Conservation (phyloP, 2,113 vertebrate genomes). For the Willisornis vidua region DNA sequence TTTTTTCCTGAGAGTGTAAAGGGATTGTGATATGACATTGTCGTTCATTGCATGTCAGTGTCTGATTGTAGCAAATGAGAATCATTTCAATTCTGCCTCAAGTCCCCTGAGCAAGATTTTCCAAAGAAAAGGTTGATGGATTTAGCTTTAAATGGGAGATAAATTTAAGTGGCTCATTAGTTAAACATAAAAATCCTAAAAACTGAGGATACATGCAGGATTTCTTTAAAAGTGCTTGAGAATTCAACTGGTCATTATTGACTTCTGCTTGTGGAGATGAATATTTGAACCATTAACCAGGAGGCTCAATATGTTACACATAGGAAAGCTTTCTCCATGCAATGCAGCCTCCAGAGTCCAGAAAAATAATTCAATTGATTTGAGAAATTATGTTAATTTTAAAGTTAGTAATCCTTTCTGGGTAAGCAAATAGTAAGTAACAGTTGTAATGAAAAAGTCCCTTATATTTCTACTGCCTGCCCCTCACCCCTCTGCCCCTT, state of each 20-base stretch:
- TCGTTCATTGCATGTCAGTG: background rate
- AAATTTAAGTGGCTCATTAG: background rate
- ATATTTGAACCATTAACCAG: background rate
- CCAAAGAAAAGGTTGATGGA: background rate
- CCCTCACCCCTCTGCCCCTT: fast-evolving
- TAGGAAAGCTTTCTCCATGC: background rate
- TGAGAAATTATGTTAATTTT: too few relatives aligned
- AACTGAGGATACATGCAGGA: background rate
- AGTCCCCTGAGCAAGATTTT: background rate
- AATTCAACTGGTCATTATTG: background rate
- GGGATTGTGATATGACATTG: background rate
- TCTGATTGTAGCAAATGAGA: background rate
- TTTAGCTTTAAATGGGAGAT: background rate
- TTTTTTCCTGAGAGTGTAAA: background rate
- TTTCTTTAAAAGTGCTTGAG: background rate
- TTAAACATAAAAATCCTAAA: background rate
- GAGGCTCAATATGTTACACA: background rate
- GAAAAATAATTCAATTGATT: background rate
- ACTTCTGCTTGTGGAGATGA: background rate
- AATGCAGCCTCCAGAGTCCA: background rate
- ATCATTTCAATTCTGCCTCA: background rate
- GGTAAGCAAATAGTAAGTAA: too few relatives aligned
- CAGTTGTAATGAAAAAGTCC: too few relatives aligned
- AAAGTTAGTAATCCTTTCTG: too few relatives aligned
- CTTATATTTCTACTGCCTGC: background rate